These are phyloP conservation scores for Aurelia aurita complex sp. Pacific DNA, from an alignment of 30 jellyfish, hydroid and myxozoan genomes.

Conservation along the genomic window DNA sequence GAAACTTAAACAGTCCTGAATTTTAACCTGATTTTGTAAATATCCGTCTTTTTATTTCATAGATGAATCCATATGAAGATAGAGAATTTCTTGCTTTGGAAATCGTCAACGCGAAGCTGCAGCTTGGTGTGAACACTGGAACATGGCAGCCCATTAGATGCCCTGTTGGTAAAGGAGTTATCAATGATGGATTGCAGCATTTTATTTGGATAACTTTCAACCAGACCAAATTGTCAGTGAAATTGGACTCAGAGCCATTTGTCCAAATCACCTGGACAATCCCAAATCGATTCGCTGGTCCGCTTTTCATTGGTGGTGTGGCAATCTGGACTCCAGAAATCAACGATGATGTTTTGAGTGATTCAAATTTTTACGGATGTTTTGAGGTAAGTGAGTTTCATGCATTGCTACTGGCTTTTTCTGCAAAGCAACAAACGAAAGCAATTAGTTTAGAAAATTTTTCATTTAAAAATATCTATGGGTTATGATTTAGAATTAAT, in stretches of 20 bases:
- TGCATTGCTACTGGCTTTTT: background rate
- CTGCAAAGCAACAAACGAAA: too few species aligned
- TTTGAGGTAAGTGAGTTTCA: slow-evolving; percentile 23
- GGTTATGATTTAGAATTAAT: too few species aligned
- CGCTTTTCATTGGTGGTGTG: slow-evolving; percentile 58
- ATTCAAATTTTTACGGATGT: slow-evolving; percentile 40
- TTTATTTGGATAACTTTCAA: slow-evolving; percentile 2
- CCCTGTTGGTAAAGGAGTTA: background rate
- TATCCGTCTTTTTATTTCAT: background rate
- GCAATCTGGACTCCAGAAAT: slow-evolving; percentile 47
- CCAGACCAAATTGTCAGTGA: background rate
- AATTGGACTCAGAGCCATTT: background rate
- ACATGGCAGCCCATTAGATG: background rate
- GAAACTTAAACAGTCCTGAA: too few species aligned
- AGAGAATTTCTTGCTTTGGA: slow-evolving; percentile 58
- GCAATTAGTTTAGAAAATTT: too few species aligned
- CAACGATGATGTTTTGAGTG: slow-evolving; percentile 36
- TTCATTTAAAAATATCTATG: too few species aligned
- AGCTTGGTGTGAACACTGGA: slow-evolving; percentile 35
- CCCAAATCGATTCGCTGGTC: slow-evolving; percentile 38
- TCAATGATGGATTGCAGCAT: slow-evolving; percentile 31
- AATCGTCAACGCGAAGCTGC: slow-evolving; percentile 15
- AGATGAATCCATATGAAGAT: slow-evolving; percentile 55
- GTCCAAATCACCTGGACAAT: background rate
- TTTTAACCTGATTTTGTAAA: too few species aligned